Conservation (phyloP, 2,113 vertebrate species). For the cattle (Bos taurus) region ARS-UCD2.0 NC_037354.1:43697501-43698000, state of each 20-base stretch:
- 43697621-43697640: neutral
- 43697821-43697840: accelerated
- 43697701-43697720: neutral
- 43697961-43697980: neutral
- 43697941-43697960: neutral
- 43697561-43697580: neutral
- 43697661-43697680: neutral
- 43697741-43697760: neutral
- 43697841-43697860: neutral
- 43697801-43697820: neutral
- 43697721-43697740: neutral
- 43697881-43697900: neutral
- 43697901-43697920: neutral
- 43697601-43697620: neutral
- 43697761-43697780: neutral
- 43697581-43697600: neutral
- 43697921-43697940: neutral
- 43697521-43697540: neutral
- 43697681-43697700: neutral
- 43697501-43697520: neutral
- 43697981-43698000: neutral
- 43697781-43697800: neutral
- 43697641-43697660: neutral
- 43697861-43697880: neutral
- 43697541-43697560: neutral